Conservation (phyloP, 2,888 invertebrate genomes). For the Rhyacophila evoluta region DNA sequence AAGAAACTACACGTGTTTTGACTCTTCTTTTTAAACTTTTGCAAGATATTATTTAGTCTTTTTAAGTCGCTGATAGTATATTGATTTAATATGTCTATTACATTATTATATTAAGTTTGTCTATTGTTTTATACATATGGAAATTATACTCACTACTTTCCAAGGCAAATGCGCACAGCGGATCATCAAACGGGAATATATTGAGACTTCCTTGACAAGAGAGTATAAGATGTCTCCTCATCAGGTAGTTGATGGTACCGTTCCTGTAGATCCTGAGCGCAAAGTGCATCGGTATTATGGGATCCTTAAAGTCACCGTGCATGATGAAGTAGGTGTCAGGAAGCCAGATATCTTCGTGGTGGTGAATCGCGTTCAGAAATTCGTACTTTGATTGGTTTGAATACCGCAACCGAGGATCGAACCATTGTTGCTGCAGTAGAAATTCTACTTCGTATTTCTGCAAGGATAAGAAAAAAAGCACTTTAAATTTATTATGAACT, state of each 20-base stretch:
- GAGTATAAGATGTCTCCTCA: slow-evolving; percentile 92
- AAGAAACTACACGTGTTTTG: too few relatives aligned
- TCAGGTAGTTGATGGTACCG: slow-evolving; percentile 94
- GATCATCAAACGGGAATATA: slow-evolving; percentile 97
- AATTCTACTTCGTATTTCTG: slow-evolving; percentile 98
- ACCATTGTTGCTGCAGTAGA: slow-evolving; percentile 93
- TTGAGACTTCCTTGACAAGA: slow-evolving; percentile 94
- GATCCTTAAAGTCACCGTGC: slow-evolving; percentile 96
- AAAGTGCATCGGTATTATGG: slow-evolving; percentile 93
- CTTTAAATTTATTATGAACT: too few relatives aligned
- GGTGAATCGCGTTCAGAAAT: slow-evolving; percentile 92
- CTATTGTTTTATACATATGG: background rate
- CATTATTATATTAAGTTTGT: too few relatives aligned
- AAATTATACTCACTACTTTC: slow-evolving; percentile 90
- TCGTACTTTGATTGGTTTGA: slow-evolving; percentile 90
- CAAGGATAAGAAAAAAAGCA: slow-evolving; percentile 54
- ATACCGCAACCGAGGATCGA: slow-evolving; percentile 89
- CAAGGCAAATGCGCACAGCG: slow-evolving; percentile 94
- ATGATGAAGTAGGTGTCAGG: slow-evolving; percentile 97
- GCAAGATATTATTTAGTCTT: too few relatives aligned
- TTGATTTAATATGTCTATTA: too few relatives aligned
- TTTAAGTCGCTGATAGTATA: too few relatives aligned
- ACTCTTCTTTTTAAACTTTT: too few relatives aligned
- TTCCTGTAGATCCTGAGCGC: slow-evolving; percentile 92
- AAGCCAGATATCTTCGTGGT: slow-evolving; percentile 92